Base-by-base conservation (phyloP, 1,140 invertebrate genomes). In the Aricia agestis region DNA sequence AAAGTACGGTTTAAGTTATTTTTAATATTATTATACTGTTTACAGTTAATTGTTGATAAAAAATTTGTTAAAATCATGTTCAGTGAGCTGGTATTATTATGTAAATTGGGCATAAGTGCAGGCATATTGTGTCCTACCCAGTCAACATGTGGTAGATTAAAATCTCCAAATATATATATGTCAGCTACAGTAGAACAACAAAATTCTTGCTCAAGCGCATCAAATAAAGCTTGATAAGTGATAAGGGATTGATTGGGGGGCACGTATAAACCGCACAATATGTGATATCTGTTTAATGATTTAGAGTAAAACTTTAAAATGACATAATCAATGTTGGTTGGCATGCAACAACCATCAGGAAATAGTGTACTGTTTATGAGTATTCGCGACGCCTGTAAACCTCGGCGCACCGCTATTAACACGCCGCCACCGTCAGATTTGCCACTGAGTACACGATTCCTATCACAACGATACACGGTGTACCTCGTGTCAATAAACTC, bases 401-500 rank as follows among this genome's bases (percentile, higher is more conserved):
- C 59, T 0, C 69, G 58, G 6, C 45, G 61, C 13, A 73, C 66
- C 7, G 73, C 76, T 15, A 77, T 58, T 19, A 77, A 41, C 32
- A 71, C 69, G n/a, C 76, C 76, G 6, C 76, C 76, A 2, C 76
- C 76, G 10, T 74, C 73, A 2, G 11, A 52, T 36, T 63, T 70
- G 3, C 66, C 69, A n/a, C 25, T 73, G 11, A 36, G 52, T 1
- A n/a, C 25, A 13, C 70, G 67, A 25, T 77, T 67, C 0, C 76
- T 69, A 11, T 77, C 76, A 57, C 70, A 70, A 11, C 76, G 58
- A 32, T 58, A 75, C 25, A 77, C 67, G 1, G 13, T 18, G 42
- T 77, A 77, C 5, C 76, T 66, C 1, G 67, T 69, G n/a, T 77
- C 73, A 45, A 77, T 66, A 25, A 72, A 61, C 32, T 74, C 73